A percentile compares a stretch with the other conserved stretches of the same genome.
phyloP scores from a whole-genome alignment of 2,797 vertebrate genomes.

The Iguana delicatissima region DNA sequence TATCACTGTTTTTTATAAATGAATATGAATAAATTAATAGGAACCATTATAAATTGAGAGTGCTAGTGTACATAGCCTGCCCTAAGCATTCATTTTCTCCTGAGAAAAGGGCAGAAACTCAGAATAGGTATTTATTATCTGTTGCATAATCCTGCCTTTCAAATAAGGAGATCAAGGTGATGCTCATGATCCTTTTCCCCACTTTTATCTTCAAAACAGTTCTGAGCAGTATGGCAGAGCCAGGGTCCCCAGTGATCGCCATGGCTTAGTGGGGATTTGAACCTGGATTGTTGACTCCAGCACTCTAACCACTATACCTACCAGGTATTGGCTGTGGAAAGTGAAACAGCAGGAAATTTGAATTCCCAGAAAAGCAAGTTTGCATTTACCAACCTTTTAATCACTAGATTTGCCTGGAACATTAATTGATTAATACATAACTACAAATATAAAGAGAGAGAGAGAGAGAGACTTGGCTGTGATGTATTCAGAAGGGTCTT shows the following conservation, averaged over 20 bases:
- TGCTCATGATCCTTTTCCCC: rapidly evolving
- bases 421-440: neutral
- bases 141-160: neutral
- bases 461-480: neutral
- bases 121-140: neutral
- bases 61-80: neutral
- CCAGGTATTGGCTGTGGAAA: no score
- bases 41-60: neutral
- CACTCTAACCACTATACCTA: neutral
- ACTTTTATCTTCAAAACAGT: neutral
- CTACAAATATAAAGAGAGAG: neutral
- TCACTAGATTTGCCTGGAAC: neutral
- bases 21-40: no score
- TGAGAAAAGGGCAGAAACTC: neutral
- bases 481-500: neutral
- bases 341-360: neutral
- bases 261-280: neutral
- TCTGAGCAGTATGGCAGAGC: neutral
- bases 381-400: neutral
- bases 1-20: neutral
- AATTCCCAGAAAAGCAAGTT: neutral
- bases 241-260: neutral
- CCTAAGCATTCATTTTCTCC: neutral
- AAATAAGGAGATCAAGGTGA: neutral
- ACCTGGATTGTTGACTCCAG: neutral